These are phyloP conservation scores for Aleiodes leptofemur DNA, from an alignment of 2,888 invertebrate genomes.

Conservation along the genomic window DNA sequence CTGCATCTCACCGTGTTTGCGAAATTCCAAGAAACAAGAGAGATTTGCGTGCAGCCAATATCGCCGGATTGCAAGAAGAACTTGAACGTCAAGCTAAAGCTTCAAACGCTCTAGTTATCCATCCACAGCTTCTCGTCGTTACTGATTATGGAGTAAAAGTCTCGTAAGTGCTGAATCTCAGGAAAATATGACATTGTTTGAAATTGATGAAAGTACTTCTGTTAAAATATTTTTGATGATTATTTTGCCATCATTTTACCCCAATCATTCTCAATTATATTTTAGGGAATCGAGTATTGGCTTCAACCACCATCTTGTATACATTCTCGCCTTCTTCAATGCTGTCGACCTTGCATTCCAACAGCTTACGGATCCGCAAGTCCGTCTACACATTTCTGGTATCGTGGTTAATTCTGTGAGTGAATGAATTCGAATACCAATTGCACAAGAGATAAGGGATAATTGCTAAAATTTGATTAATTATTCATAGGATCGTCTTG, in stretches of 20 bases:
- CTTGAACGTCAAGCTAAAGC: neutral
- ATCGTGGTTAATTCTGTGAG: conserved; percentile 22
- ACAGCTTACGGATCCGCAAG: neutral
- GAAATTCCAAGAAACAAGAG: neutral
- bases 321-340: conserved; percentile 22
- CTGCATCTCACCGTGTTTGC: neutral
- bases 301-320: conserved; percentile 4
- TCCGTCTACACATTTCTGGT: conserved; percentile 19
- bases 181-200: no score
- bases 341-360: conserved; percentile 15
- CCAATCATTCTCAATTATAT: no score
- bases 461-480: neutral
- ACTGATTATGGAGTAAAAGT: neutral
- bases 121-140: neutral
- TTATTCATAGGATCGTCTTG: neutral
- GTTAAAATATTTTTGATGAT: no score
- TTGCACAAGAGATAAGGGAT: neutral
- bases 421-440: neutral
- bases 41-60: neutral
- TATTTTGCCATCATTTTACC: no score
- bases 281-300: neutral
- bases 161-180: no score
- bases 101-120: neutral
- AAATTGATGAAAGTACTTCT: no score
- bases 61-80: neutral